phyloP scores from a whole-genome alignment of 2,888 invertebrate species.

The Crematogaster levior region DNA sequence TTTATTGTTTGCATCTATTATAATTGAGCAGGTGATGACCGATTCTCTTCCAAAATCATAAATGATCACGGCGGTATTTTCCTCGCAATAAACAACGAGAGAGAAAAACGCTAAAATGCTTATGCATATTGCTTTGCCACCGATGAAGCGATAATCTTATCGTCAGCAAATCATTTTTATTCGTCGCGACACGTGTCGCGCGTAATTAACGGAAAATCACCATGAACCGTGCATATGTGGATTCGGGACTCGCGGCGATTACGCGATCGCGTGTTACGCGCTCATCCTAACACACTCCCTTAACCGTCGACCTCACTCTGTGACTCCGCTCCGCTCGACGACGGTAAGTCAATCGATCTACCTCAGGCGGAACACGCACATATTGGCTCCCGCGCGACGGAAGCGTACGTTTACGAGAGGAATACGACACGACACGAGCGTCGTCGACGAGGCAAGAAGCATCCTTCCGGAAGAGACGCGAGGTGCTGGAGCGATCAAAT shows the following conservation, averaged over 20 bases:
- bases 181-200: constrained; percentile 41
- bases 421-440: neutral
- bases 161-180: constrained; percentile 32
- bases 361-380: constrained; percentile 81
- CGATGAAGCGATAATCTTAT: constrained; percentile 36
- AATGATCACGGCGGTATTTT: neutral
- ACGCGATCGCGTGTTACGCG: constrained; percentile 73
- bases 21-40: neutral
- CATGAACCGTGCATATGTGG: constrained; percentile 53
- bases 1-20: constrained; percentile 3
- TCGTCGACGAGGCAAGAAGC: neutral
- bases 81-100: neutral
- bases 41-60: neutral
- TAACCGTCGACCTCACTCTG: constrained; percentile 74
- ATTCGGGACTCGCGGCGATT: constrained; percentile 65
- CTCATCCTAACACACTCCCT: constrained; percentile 77
- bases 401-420: neutral
- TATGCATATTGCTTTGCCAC: neutral
- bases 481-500: neutral
- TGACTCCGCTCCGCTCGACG: constrained; percentile 54
- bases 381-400: constrained; percentile 79
- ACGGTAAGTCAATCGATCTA: constrained; percentile 75
- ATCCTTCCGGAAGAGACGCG: neutral
- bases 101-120: neutral
- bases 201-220: constrained; percentile 69